A percentile compares a stretch with the other conserved stretches of the same genome.
These are phyloP conservation scores for Campopleginae sp. DNA, from an alignment of 2,888 invertebrate genomes.

Conservation along the genomic window DNA sequence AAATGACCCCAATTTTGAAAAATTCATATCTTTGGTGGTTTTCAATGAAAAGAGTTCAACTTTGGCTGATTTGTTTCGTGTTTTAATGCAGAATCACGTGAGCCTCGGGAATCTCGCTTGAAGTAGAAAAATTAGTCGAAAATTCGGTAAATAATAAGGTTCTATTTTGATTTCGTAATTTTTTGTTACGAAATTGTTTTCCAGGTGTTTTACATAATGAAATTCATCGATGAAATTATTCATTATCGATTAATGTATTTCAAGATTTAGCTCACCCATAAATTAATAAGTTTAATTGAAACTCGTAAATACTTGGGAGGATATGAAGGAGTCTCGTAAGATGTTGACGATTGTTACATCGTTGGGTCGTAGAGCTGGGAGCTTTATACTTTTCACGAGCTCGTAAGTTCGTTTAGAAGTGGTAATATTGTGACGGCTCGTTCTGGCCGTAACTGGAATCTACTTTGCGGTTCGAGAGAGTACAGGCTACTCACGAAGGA, in stretches of 20 bases:
- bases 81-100: too few species aligned
- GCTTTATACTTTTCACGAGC: constrained; percentile 43
- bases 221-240: too few species aligned
- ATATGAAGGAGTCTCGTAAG: not conserved
- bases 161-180: not conserved
- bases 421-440: constrained; percentile 52
- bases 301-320: not conserved
- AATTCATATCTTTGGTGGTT: too few species aligned
- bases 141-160: too few species aligned
- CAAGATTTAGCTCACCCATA: not conserved
- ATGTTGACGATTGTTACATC: not conserved
- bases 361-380: not conserved
- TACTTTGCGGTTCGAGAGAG: constrained; percentile 68
- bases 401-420: constrained; percentile 61
- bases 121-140: too few species aligned
- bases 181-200: not conserved
- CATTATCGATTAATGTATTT: too few species aligned
- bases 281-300: not conserved
- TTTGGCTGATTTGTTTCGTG: too few species aligned
- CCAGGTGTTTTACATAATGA: not conserved
- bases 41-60: too few species aligned
- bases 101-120: too few species aligned
- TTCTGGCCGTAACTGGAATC: constrained; percentile 73
- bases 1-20: too few species aligned
- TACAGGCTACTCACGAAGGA: constrained; percentile 60